These are phyloP conservation scores for Theocolax elegans DNA, from an alignment of 1,140 invertebrate genomes.

Conservation along the genomic window DNA sequence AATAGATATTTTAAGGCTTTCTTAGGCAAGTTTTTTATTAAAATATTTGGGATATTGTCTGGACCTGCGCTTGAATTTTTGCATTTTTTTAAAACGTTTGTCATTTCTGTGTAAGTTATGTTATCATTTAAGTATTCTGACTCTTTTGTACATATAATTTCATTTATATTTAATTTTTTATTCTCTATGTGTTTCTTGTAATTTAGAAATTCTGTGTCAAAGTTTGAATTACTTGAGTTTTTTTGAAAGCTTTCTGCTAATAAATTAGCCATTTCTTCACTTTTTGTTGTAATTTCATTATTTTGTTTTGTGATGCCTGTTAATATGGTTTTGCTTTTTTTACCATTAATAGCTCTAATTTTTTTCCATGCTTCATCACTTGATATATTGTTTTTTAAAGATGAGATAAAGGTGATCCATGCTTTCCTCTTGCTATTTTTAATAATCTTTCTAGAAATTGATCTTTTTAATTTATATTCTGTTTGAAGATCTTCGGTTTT, in stretches of 20 bases:
- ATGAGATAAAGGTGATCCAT: constrained; percentile 32
- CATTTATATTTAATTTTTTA: background rate
- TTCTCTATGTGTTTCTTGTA: constrained; percentile 34
- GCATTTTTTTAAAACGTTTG: background rate
- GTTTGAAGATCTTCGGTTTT: constrained; percentile 45
- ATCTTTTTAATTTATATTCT: constrained; percentile 48
- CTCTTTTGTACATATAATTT: no score
- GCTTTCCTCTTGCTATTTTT: constrained; percentile 33
- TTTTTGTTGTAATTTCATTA: constrained; percentile 7
- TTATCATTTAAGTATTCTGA: background rate
- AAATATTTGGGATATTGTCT: constrained; percentile 45
- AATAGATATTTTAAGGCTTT: constrained; percentile 41
- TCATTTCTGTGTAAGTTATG: constrained; percentile 10
- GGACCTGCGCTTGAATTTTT: constrained; percentile 43
- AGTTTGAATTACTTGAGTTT: constrained; percentile 49
- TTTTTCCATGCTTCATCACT: constrained; percentile 35
- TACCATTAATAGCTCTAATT: constrained; percentile 30
- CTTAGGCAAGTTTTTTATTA: constrained; percentile 44
- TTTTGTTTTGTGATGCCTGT: background rate
- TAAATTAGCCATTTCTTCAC: constrained; percentile 44
- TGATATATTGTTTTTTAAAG: constrained; percentile 25
- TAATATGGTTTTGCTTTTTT: background rate
- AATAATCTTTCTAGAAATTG: constrained; percentile 34
- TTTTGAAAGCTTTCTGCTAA: constrained; percentile 46
- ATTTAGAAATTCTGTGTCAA: constrained; percentile 42